Conservation (phyloP, 2,113 vertebrate species). For the Festucalex cinctus region DNA sequence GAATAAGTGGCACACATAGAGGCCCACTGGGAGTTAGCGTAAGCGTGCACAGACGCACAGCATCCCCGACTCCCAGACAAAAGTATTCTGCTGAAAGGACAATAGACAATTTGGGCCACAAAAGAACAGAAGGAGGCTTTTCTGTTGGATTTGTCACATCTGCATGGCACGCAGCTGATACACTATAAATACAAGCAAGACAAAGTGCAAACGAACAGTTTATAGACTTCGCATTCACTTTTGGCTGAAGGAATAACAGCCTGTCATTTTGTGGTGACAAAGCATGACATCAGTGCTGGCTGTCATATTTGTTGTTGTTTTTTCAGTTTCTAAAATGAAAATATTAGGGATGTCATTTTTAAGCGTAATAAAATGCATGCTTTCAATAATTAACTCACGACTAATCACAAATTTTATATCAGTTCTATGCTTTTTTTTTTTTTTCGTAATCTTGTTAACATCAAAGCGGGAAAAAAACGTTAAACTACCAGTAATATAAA, state of each 20-base stretch:
- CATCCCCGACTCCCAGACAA: neutral
- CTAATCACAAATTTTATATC: no score
- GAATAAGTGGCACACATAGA: constrained; percentile 40
- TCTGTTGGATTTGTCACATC: constrained; percentile 23
- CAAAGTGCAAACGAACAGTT: constrained; percentile 4
- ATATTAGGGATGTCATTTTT: no score
- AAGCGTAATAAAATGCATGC: no score
- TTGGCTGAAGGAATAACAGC: constrained; percentile 8
- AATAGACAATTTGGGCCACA: constrained; percentile 9
- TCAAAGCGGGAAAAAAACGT: no score
- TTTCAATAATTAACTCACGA: no score
- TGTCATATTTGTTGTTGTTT: no score
- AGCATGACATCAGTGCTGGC: neutral
- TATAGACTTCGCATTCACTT: constrained; percentile 1
- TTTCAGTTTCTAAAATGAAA: neutral
- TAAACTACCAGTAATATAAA: no score
- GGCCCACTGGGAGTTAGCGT: constrained; percentile 35
- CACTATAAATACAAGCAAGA: constrained; percentile 29
- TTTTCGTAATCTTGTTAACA: no score
- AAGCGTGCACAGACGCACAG: constrained; percentile 21
- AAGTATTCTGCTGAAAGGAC: constrained; percentile 30
- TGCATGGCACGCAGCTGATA: constrained; percentile 16
- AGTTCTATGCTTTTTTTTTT: no score
- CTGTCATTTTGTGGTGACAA: neutral
- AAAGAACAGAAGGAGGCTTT: constrained; percentile 15